Percentiles rank a stretch among this genome's conserved stretches.
These are phyloP conservation scores for Eumacrocentrus americanus DNA, from an alignment of 2,888 invertebrate genomes.

Conservation along the genomic window DNA sequence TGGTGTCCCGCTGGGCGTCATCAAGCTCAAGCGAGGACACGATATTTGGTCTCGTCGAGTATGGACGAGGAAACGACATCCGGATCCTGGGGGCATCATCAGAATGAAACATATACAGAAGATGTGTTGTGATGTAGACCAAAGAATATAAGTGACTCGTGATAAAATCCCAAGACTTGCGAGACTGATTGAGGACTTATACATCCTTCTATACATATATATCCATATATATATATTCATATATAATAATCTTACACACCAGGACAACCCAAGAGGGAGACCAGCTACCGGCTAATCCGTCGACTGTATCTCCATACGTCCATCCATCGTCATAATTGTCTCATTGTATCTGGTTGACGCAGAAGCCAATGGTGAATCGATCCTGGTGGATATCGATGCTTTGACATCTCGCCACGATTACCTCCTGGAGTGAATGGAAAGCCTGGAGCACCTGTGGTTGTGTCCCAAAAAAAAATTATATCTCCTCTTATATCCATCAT, in stretches of 20 bases:
- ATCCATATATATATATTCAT: too few species aligned
- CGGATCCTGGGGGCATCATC: too few species aligned
- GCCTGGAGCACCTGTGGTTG: conserved; percentile 16
- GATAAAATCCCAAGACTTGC: background rate
- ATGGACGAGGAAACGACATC: background rate
- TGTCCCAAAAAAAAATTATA: background rate
- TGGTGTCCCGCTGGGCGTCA: background rate
- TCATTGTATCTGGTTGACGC: conserved; percentile 47
- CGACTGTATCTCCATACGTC: conserved; percentile 48
- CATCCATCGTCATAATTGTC: conserved; percentile 54
- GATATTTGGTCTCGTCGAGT: background rate
- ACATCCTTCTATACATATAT: background rate
- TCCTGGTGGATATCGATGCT: conserved; percentile 18
- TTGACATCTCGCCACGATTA: conserved; percentile 19
- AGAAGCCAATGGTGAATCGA: conserved; percentile 13
- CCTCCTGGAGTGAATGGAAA: conserved; percentile 23
- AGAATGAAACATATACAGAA: too few species aligned
- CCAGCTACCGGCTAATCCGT: conserved; percentile 52
- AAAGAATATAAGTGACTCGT: background rate
- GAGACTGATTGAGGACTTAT: background rate
- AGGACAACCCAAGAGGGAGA: background rate
- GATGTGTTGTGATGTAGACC: too few species aligned
- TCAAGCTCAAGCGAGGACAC: background rate
- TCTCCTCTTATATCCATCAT: background rate
- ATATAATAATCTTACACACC: background rate